phyloP scores from a whole-genome alignment of 2,888 invertebrate species.

The Linnaemya tessellans region DNA sequence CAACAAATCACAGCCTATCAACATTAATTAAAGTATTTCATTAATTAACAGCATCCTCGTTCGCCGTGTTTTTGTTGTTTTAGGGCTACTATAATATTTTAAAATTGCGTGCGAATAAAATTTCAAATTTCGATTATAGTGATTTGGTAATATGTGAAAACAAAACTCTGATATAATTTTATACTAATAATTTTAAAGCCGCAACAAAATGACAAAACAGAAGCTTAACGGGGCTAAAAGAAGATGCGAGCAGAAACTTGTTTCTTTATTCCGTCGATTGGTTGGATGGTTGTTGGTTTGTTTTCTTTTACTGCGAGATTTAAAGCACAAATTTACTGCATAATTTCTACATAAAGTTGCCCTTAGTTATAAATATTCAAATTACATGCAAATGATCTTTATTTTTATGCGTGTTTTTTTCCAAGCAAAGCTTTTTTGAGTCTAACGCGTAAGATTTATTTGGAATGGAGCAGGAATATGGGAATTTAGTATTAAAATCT shows the following conservation, averaged over 20 bases:
- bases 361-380: conserved; percentile 10
- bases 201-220: conserved; percentile 27
- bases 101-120: background rate
- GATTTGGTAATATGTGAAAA: conserved; percentile 28
- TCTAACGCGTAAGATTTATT: background rate
- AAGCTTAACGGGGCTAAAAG: conserved; percentile 25
- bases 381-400: conserved; percentile 55
- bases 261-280: background rate
- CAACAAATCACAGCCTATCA: no score
- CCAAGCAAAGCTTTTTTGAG: background rate
- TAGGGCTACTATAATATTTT: background rate
- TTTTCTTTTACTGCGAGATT: background rate
- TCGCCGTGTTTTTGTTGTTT: background rate
- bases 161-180: background rate
- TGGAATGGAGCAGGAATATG: conserved; percentile 19
- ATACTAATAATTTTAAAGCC: background rate
- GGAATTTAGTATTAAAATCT: conserved; percentile 42
- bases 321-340: background rate
- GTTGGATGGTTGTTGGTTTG: background rate
- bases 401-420: conserved; percentile 18
- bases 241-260: conserved; percentile 13
- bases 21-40: no score
- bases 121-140: background rate
- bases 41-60: no score
- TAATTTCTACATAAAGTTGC: background rate